phyloP scores from a whole-genome alignment of 1,140 invertebrate genomes.

The Manduca sexta region DNA sequence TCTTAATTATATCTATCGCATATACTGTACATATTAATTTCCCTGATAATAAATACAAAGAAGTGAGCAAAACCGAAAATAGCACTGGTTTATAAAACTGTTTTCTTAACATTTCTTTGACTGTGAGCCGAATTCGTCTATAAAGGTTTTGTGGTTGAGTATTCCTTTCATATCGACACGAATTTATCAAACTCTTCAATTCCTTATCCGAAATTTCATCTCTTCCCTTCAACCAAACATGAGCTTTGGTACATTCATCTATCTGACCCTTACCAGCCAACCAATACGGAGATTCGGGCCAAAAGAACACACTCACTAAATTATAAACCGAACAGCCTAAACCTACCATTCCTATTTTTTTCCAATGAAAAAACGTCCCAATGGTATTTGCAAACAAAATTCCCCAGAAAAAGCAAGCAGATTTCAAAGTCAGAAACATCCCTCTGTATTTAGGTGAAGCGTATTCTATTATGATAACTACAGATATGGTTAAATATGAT shows the following conservation, averaged over 20 bases:
- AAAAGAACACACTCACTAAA: constrained; percentile 11
- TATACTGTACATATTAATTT: constrained; percentile 13
- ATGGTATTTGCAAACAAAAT: constrained; percentile 31
- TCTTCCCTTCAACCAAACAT: constrained; percentile 26
- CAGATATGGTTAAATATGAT: constrained; percentile 6
- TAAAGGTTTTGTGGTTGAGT: too few relatives aligned
- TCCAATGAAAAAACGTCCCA: constrained; percentile 35
- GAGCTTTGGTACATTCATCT: constrained; percentile 15
- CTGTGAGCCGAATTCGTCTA: too few relatives aligned
- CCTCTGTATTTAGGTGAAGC: constrained; percentile 18
- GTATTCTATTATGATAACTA: constrained; percentile 14
- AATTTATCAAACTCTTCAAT: constrained; percentile 5
- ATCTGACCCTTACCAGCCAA: constrained; percentile 19
- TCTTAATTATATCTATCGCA: constrained; percentile 13
- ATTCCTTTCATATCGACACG: background rate
- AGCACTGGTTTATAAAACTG: constrained; percentile 11
- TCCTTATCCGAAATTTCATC: constrained; percentile 17
- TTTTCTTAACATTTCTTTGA: background rate
- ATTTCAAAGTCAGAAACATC: constrained; percentile 16
- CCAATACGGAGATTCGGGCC: constrained; percentile 30
- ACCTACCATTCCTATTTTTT: constrained; percentile 17
- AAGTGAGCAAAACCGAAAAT: constrained; percentile 3
- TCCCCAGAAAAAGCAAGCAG: constrained; percentile 22
- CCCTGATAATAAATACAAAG: constrained; percentile 11
- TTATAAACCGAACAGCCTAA: constrained; percentile 15